A percentile compares a stretch with the other conserved stretches of the same genome.
These are phyloP conservation scores for Bubalus kerabau DNA, from an alignment of 2,113 vertebrate species.

Conservation along the genomic window DNA sequence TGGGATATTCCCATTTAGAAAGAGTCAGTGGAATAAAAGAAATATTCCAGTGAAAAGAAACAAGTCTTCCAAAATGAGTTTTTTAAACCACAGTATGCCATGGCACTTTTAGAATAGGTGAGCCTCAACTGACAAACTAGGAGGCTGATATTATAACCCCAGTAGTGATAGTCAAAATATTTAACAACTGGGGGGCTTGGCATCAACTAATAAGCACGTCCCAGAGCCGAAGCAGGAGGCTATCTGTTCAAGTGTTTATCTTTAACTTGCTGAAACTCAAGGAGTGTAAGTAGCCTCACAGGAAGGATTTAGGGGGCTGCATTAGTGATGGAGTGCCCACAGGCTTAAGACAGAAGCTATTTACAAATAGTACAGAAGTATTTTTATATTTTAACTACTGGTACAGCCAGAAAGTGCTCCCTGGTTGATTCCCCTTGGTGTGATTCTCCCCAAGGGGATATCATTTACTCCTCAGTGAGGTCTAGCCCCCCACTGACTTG, in stretches of 20 bases:
- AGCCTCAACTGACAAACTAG: not conserved
- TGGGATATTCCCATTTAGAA: not conserved
- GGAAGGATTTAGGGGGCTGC: not conserved
- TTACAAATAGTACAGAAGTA: not conserved
- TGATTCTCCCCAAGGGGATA: not conserved
- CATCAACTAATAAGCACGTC: not conserved
- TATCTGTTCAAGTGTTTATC: not conserved
- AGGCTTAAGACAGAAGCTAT: not conserved
- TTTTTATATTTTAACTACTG: not conserved
- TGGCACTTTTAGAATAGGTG: not conserved
- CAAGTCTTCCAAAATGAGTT: not conserved
- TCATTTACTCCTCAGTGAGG: not conserved
- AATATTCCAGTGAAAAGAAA: not conserved
- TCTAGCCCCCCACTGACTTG: not conserved
- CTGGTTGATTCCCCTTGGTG: not conserved
- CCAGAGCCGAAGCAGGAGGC: not conserved
- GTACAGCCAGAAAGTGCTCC: not conserved
- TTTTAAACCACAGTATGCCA: not conserved
- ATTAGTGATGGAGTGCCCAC: not conserved
- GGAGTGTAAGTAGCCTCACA: not conserved
- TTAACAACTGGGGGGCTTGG: not conserved
- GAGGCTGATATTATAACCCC: not conserved
- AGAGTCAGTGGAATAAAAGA: not conserved
- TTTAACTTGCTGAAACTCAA: not conserved
- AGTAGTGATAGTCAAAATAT: not conserved